Base-by-base conservation (phyloP, 1,140 invertebrate species). In the Phenacoccus solenopsis region DNA sequence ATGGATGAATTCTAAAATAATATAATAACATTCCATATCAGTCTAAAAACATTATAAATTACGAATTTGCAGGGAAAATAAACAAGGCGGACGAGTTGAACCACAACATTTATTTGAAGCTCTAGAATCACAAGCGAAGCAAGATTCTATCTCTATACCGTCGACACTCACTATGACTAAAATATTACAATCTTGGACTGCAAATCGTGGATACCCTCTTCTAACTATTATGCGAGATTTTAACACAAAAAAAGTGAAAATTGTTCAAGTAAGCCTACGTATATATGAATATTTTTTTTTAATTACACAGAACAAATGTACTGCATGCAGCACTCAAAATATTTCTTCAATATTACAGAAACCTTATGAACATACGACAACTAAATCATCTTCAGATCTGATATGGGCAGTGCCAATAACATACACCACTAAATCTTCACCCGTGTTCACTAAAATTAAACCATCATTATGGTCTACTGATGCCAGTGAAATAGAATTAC, bases 131-230 rank as follows among this genome's bases (percentile, higher is more conserved):
- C 28, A 64, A 28, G 28, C 71, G 0, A 13, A 28, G 2, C 68
- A 69, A 0, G 22, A 2, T 1, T 1, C 35, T 27, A 32, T 59
- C 1, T 67, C 69, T 10, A 32, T 72, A 0, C 28, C 21, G 2
- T 10, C 5, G 12, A 10, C 35, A 0, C 10, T 69, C 0, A 35
- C 20, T 5, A 32, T 74, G 16, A 67, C 70, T 5, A 13, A 59
- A 0, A 83, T 93, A 3, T 85, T 90, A 79, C 81, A 86, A 0
- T 85, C 82, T 28, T 94, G 90, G 87, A 88, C 88, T 0, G 80
- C 84, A 20, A 85, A 90, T 75, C 79, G 86, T 59, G 90, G 90
- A 28, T 89, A 87, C 74, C 91, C 91, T 0, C 82, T 91, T 4
- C 72, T 91, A 0, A 82, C 76, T 13, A 81, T 89, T 3, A 16